Evolutionary conservation across 2,797 vertebrate genomes (phyloP), one percentile per base, ranked within the genome.

Genomic region (Mormyrops boulengeri): DNA sequence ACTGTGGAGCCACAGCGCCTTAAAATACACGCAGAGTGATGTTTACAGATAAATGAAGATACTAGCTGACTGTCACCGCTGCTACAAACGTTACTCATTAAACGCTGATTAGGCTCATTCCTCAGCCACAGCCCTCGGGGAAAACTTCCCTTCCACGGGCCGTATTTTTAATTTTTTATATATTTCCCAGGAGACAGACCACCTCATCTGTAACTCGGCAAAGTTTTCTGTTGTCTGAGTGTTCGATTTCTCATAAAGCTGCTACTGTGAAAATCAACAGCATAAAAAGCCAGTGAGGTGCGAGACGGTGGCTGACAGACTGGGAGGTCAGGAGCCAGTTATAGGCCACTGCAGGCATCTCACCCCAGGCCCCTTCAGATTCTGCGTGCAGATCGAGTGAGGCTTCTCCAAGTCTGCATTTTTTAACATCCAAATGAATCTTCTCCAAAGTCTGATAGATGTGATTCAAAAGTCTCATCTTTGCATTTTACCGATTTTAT

Each of bases 31-130:
- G 9, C 34, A 47, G 73, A 80, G 38, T 8, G 19, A 80, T 44
- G 77, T 82, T 82, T 82, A 47, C 77, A 82, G 77, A 82, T 47
- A 47, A 47, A 82, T 82, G 77, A 47, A n/a, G 77, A 82, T 47
- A 41, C 38, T 47, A 82, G 77, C 77, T n/a, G 77, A 44, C 77
- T 82, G 77, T 47, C 77, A 82, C 77, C 2, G 4, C 1, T 82
- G 77, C 77, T 41, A 2, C 17, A n/a, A 82, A 44, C 77, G 38
- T 19, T 44, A 47, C 38, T 82, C 41, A 82, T 82, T 82, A 82
- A 82, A 44, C 41, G 77, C 77, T 82, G 77, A 82, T 82, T 82
- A 82, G 77, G 77, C 41, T 82, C 77, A 44, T 44, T 47, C 41
- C 41, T 44, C 41, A 44, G 77, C 41, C 41, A 2, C 41, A 47